A percentile compares a stretch with the other conserved stretches of the same genome.
Conservation (phyloP, 2,888 invertebrate genomes). For the Strigamia maritima region DNA sequence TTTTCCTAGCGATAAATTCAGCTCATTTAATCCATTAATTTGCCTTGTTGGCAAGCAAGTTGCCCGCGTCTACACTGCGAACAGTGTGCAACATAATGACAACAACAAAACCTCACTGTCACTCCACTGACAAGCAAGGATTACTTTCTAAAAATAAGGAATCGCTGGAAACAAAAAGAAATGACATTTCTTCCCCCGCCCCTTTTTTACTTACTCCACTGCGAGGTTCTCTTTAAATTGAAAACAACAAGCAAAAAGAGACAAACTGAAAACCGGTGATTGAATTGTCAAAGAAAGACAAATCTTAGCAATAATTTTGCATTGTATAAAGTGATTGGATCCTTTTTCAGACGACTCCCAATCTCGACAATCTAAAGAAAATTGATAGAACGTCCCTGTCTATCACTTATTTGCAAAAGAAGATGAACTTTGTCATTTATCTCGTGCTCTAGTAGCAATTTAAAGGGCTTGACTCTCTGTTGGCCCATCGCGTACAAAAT, state of each 20-base stretch:
- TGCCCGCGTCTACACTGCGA: constrained; percentile 1
- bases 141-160: neutral
- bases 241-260: neutral
- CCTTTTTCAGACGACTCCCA: too few species aligned
- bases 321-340: too few species aligned
- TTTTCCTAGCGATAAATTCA: constrained; percentile 29
- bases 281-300: neutral
- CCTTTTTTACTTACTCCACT: neutral
- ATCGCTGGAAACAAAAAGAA: neutral
- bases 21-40: constrained; percentile 35
- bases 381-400: too few species aligned
- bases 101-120: constrained; percentile 15
- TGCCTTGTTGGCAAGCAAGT: constrained; percentile 7
- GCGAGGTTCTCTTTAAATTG: neutral
- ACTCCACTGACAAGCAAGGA: neutral
- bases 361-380: too few species aligned
- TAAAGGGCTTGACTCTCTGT: too few species aligned
- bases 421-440: too few species aligned
- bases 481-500: too few species aligned
- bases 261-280: neutral
- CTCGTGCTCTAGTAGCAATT: too few species aligned
- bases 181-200: neutral
- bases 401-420: too few species aligned
- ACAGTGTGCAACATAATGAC: constrained; percentile 15
- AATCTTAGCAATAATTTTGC: too few species aligned